A percentile compares a stretch with the other conserved stretches of the same genome.
phyloP scores from a whole-genome alignment of 2,797 vertebrate genomes.

The Ficedula albicollis region DNA sequence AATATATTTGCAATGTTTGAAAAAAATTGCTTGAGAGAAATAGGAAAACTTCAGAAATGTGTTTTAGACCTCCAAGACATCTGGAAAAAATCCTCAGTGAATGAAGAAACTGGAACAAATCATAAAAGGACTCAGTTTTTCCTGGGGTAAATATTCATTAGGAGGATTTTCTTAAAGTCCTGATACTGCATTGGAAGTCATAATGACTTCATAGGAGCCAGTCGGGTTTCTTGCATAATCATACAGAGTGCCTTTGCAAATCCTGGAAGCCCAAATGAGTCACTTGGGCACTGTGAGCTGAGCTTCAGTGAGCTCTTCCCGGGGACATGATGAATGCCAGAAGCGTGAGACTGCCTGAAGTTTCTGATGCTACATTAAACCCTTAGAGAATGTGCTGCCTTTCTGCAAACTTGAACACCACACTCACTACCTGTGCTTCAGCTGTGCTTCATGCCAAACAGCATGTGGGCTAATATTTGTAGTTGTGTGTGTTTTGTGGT shows the following conservation, averaged over 20 bases:
- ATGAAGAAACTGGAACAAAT: not conserved
- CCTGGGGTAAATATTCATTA: not conserved
- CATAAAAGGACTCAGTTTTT: not conserved
- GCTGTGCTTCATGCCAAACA: not conserved
- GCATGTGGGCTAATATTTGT: not conserved
- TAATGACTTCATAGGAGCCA: not conserved
- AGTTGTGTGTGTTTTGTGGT: not conserved
- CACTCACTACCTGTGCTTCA: not conserved
- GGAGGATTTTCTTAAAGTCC: not conserved
- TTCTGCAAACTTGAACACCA: not conserved
- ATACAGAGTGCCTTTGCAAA: conserved; percentile 14
- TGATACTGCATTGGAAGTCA: not conserved
- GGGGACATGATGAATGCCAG: conserved; percentile 23
- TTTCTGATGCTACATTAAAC: not conserved
- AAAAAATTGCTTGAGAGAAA: not conserved
- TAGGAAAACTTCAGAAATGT: not conserved
- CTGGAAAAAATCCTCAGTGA: not conserved
- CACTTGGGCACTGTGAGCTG: not conserved
- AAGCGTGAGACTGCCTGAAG: not conserved
- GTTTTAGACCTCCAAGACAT: not conserved
- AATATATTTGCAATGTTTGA: not conserved
- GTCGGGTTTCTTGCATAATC: conserved; percentile 18
- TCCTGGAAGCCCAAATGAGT: conserved; percentile 32
- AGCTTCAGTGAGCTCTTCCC: conserved; percentile 12
- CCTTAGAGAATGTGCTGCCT: not conserved